phyloP scores from a whole-genome alignment of 2,113 vertebrate genomes.

The Seriola aureovittata region DNA sequence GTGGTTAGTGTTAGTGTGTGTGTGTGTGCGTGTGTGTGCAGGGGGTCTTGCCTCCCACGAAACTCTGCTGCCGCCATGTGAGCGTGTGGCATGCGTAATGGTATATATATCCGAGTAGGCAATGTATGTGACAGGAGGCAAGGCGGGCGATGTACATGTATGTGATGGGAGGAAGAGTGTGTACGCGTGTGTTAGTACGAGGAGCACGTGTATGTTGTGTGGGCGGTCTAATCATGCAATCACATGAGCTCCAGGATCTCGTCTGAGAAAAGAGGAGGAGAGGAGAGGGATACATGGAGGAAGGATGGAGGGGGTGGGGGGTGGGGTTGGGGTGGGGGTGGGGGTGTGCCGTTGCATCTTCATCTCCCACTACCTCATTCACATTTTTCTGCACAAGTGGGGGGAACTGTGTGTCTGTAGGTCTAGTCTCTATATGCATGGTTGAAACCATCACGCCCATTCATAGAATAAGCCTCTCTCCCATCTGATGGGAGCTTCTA shows the following conservation, averaged over 20 bases:
- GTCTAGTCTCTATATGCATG: constrained; percentile 50
- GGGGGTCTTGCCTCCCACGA: neutral
- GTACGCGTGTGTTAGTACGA: constrained; percentile 17
- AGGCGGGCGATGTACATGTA: constrained; percentile 5
- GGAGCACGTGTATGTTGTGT: constrained; percentile 58
- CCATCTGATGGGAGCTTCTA: constrained; percentile 8
- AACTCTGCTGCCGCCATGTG: constrained; percentile 35
- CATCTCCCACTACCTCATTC: constrained; percentile 67
- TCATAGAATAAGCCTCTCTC: constrained; percentile 44
- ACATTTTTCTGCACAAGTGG: constrained; percentile 74
- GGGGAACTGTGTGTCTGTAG: constrained; percentile 55
- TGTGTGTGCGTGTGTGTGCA: too few species aligned
- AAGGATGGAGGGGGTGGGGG: constrained; percentile 21
- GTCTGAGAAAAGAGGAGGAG: constrained; percentile 22
- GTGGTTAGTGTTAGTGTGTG: too few species aligned
- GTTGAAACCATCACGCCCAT: constrained; percentile 50
- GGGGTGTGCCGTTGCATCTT: constrained; percentile 44
- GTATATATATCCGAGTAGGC: constrained; percentile 30
- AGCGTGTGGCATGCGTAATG: constrained; percentile 1
- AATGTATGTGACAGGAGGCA: neutral
- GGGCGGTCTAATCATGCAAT: constrained; percentile 56
- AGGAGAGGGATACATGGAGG: neutral
- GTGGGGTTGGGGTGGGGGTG: constrained; percentile 7
- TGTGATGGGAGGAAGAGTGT: constrained; percentile 5
- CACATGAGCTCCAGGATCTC: constrained; percentile 39